These are phyloP conservation scores for Lepidurus arcticus DNA, from an alignment of 1,140 invertebrate species.

Conservation along the genomic window DNA sequence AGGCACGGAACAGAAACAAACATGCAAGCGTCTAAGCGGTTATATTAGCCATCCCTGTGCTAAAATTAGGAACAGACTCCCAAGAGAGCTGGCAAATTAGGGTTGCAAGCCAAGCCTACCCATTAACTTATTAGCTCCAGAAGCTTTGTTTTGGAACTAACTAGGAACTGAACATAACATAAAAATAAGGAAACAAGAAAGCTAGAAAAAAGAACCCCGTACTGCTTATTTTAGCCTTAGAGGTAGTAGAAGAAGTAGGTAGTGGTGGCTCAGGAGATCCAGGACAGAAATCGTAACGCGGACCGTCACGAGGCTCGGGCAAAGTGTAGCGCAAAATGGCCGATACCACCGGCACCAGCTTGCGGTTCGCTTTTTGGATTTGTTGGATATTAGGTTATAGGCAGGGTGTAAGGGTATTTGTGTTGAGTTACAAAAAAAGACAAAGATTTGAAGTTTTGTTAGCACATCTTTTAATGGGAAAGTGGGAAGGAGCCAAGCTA, in stretches of 20 bases:
- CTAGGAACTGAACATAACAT: background rate
- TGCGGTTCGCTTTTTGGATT: background rate
- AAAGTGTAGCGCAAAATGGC: slow-evolving; percentile 30
- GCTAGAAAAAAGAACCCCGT: background rate
- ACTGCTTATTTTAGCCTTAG: slow-evolving; percentile 7
- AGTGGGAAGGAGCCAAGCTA: too few species aligned
- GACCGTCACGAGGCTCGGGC: slow-evolving; percentile 24
- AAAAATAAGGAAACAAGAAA: background rate
- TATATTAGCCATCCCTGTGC: too few species aligned
- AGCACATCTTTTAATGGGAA: too few species aligned
- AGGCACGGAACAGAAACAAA: too few species aligned
- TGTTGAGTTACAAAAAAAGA: background rate
- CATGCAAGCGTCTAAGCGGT: too few species aligned
- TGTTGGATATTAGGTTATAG: background rate
- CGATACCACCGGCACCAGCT: slow-evolving; percentile 28
- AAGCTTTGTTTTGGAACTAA: background rate
- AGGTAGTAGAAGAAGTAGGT: background rate
- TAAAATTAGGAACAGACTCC: too few species aligned
- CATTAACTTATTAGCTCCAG: too few species aligned
- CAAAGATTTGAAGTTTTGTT: background rate
- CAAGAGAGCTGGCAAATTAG: too few species aligned
- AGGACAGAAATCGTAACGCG: slow-evolving; percentile 10
- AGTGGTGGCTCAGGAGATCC: background rate
- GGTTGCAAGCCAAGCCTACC: too few species aligned
- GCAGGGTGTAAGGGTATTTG: background rate